Conservation (phyloP, 2,113 vertebrate species). For the Toxotes chatareus region DNA sequence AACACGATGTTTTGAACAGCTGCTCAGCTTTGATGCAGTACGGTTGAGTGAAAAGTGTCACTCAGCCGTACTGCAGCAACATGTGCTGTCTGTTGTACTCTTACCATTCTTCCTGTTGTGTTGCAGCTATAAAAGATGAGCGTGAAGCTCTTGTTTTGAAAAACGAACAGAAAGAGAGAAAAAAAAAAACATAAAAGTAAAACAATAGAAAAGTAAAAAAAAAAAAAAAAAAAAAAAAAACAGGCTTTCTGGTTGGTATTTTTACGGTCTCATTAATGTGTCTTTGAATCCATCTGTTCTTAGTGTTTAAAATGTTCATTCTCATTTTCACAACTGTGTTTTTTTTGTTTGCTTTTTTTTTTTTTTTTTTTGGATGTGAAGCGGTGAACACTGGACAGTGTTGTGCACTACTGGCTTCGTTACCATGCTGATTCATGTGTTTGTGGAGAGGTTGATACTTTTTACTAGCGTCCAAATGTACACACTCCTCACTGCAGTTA, state of each 20-base stretch:
- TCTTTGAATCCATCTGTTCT: background rate
- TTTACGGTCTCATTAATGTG: too few relatives aligned
- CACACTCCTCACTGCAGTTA: background rate
- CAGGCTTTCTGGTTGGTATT: background rate
- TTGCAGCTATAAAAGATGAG: background rate
- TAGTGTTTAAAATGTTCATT: background rate
- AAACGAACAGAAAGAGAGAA: too few relatives aligned
- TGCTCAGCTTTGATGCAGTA: constrained; percentile 9
- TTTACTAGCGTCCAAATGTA: background rate
- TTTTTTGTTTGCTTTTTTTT: background rate
- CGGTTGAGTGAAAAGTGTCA: background rate
- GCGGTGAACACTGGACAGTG: background rate
- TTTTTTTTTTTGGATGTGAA: background rate
- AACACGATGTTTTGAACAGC: background rate
- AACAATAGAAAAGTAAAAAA: too few relatives aligned
- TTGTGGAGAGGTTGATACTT: background rate
- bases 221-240: too few relatives aligned
- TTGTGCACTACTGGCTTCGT: background rate
- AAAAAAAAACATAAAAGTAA: too few relatives aligned
- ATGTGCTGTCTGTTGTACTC: background rate
- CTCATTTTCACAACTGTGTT: background rate
- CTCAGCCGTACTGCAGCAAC: background rate
- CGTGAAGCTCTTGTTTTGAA: background rate
- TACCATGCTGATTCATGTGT: background rate
- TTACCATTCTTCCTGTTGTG: background rate